Conservation (phyloP, 2,113 vertebrate genomes). For the Zosterops lateralis region DNA sequence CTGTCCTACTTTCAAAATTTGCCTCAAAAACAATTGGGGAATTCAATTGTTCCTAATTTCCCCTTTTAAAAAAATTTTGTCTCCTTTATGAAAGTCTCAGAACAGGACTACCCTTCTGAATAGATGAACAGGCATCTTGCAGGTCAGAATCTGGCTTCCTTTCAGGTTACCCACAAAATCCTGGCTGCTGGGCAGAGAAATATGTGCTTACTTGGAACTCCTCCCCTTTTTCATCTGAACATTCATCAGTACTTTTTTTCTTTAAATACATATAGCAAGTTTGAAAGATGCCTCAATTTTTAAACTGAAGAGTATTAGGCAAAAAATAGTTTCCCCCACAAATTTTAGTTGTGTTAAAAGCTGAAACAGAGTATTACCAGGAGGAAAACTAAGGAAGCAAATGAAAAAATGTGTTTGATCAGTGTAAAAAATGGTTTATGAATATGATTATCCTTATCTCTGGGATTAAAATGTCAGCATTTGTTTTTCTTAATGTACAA, state of each 20-base stretch:
- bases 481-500: constrained; percentile 2
- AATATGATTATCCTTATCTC: neutral
- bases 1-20: neutral
- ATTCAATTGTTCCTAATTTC: neutral
- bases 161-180: neutral
- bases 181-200: neutral
- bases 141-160: neutral
- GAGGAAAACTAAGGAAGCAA: neutral
- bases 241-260: neutral
- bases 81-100: neutral
- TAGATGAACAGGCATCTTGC: neutral
- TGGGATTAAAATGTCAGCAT: neutral
- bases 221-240: neutral
- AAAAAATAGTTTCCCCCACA: neutral
- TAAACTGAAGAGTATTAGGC: neutral
- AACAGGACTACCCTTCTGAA: neutral
- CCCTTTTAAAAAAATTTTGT: neutral
- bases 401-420: neutral
- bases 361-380: neutral
- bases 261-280: neutral
- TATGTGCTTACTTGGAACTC: neutral
- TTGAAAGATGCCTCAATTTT: neutral
- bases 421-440: neutral
- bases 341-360: neutral
- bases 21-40: neutral